These are phyloP conservation scores for Aquatica leii DNA, from an alignment of 2,888 invertebrate species.

Conservation along the genomic window DNA sequence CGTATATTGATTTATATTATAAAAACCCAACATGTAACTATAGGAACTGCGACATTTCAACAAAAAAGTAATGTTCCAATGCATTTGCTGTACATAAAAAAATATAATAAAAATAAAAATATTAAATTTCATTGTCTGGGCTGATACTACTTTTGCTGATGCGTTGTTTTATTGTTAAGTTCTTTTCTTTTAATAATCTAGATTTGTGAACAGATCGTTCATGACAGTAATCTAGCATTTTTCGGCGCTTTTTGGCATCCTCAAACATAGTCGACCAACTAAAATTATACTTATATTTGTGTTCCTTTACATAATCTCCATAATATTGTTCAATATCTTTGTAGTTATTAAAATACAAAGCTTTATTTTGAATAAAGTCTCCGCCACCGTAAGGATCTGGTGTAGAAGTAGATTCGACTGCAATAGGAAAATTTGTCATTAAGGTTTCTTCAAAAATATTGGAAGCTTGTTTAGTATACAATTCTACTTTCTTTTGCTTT, in stretches of 20 bases:
- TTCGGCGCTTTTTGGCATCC: constrained; percentile 60
- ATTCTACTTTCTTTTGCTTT: constrained; percentile 67
- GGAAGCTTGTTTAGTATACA: constrained; percentile 66
- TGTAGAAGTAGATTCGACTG: constrained; percentile 58
- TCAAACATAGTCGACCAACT: constrained; percentile 67
- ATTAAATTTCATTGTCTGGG: no score
- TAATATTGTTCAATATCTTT: constrained; percentile 56
- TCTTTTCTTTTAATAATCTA: neutral
- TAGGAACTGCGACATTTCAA: no score
- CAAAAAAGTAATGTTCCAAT: no score
- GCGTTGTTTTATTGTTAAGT: neutral
- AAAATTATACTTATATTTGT: constrained; percentile 64
- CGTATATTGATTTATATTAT: no score
- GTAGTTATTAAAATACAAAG: constrained; percentile 58
- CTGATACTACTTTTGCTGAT: no score
- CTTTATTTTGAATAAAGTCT: constrained; percentile 58
- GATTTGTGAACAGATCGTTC: neutral
- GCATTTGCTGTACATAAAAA: no score
- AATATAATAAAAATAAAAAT: no score
- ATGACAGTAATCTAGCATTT: neutral
- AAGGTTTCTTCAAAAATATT: constrained; percentile 73
- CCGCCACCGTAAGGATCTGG: constrained; percentile 15
- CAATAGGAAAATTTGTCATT: constrained; percentile 68
- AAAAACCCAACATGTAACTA: no score
- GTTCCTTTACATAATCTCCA: constrained; percentile 60